Percentiles rank a stretch among this genome's conserved stretches.
phyloP scores from a whole-genome alignment of 2,888 invertebrate genomes.

The Calameuta pallipes region DNA sequence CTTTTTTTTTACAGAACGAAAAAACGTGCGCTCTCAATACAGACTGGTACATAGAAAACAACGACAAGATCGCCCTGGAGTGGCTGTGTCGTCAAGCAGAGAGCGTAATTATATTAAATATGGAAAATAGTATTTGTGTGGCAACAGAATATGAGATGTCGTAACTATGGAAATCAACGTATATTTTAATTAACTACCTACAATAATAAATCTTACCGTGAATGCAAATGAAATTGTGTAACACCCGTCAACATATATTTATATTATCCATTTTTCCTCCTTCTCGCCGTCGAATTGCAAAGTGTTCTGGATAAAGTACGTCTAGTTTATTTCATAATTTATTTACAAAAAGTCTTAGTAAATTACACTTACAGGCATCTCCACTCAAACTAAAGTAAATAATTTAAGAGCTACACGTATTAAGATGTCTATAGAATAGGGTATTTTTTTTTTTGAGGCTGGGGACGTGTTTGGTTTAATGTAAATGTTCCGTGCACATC shows the following conservation, averaged over 20 bases:
- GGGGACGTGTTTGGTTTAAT: slow-evolving; percentile 38
- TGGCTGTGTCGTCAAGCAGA: slow-evolving; percentile 83
- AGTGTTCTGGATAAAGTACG: slow-evolving; percentile 62
- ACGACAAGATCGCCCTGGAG: slow-evolving; percentile 72
- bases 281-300: background rate
- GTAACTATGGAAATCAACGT: slow-evolving; percentile 40
- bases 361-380: slow-evolving; percentile 66
- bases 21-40: background rate
- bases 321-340: slow-evolving; percentile 66
- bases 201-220: slow-evolving; percentile 48
- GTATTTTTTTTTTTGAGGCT: slow-evolving; percentile 27
- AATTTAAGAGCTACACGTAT: slow-evolving; percentile 65
- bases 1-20: slow-evolving; percentile 68
- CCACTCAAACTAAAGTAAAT: slow-evolving; percentile 65
- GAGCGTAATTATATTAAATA: slow-evolving; percentile 78
- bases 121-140: slow-evolving; percentile 72
- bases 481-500: background rate
- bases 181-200: slow-evolving; percentile 54
- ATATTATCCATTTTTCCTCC: background rate
- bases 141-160: slow-evolving; percentile 19
- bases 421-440: slow-evolving; percentile 64
- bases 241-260: background rate
- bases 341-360: slow-evolving; percentile 66
- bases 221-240: slow-evolving; percentile 23
- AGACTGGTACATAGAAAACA: slow-evolving; percentile 75